Percentiles rank a stretch among this genome's conserved stretches.
phyloP scores from a whole-genome alignment of 2,113 vertebrate genomes.

The Myanophis thanlyinensis region DNA sequence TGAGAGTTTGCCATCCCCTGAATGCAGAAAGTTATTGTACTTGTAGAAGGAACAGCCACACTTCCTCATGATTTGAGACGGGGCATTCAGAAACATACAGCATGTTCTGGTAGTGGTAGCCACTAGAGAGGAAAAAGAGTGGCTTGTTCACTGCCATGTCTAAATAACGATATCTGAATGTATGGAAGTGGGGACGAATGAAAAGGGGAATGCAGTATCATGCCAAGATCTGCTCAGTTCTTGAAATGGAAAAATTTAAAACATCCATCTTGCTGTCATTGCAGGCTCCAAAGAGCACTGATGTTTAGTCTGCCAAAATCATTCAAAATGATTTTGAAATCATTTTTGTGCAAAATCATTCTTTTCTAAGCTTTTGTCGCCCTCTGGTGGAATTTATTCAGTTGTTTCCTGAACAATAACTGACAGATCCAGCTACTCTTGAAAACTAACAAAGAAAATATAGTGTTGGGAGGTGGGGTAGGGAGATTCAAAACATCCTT shows the following conservation, averaged over 20 bases:
- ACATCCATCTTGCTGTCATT: not conserved
- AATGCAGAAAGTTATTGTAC: not conserved
- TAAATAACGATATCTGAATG: not conserved
- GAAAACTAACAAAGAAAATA: not conserved
- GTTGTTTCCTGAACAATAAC: not conserved
- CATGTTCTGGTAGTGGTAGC: not conserved
- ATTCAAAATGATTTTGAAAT: too few species aligned
- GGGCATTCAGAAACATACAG: not conserved
- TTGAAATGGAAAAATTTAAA: not conserved
- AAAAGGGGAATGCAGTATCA: too few species aligned
- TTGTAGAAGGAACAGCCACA: not conserved
- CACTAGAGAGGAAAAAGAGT: not conserved
- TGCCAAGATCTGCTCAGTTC: not conserved
- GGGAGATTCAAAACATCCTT: not conserved
- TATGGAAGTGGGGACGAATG: not conserved
- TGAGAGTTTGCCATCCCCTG: not conserved
- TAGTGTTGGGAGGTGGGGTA: not conserved
- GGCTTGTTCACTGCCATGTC: not conserved
- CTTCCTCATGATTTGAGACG: not conserved
- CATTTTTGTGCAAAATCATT: not conserved
- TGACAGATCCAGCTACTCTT: fast-evolving
- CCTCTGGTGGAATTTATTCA: constrained; percentile 38
- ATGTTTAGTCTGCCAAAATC: not conserved
- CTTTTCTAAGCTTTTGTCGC: constrained; percentile 44
- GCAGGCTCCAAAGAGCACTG: not conserved